Percentiles rank a stretch among this genome's conserved stretches.
These are phyloP conservation scores for Procambarus clarkii DNA, from an alignment of 1,140 invertebrate species.

Conservation along the genomic window DNA sequence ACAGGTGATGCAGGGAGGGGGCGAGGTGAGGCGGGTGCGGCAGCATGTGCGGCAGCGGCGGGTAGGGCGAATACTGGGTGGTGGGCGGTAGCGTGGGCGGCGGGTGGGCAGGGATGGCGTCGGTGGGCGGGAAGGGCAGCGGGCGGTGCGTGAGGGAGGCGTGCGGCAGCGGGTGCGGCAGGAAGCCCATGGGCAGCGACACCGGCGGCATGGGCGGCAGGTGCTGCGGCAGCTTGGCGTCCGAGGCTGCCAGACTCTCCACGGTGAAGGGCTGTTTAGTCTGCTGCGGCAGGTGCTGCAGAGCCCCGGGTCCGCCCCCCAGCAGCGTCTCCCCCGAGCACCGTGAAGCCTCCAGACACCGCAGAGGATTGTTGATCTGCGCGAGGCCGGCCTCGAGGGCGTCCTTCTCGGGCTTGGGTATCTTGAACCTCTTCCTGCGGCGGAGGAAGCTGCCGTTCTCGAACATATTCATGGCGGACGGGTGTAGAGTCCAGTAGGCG, in stretches of 20 bases:
- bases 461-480: slow-evolving; percentile 67
- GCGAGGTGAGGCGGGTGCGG: slow-evolving; percentile 52
- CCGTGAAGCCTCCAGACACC: slow-evolving; percentile 48
- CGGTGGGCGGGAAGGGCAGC: slow-evolving; percentile 25
- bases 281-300: slow-evolving; percentile 28
- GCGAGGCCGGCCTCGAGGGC: slow-evolving; percentile 82
- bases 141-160: slow-evolving; percentile 31
- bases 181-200: slow-evolving; percentile 45
- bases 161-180: slow-evolving; percentile 37
- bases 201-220: slow-evolving; percentile 58
- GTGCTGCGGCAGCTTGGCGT: slow-evolving; percentile 62
- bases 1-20: slow-evolving; percentile 68
- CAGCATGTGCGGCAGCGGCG: slow-evolving; percentile 48
- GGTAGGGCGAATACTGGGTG: slow-evolving; percentile 51
- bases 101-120: slow-evolving; percentile 24
- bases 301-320: not conserved
- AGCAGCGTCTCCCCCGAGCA: slow-evolving; percentile 51
- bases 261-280: slow-evolving; percentile 66
- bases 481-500: slow-evolving; percentile 91
- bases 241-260: slow-evolving; percentile 69
- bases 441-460: slow-evolving; percentile 66
- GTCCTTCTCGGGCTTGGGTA: slow-evolving; percentile 86
- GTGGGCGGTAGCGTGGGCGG: slow-evolving; percentile 42
- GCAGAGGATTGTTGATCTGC: slow-evolving; percentile 65
- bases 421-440: slow-evolving; percentile 57